Evolutionary conservation across 2,797 vertebrate genomes (phyloP), one percentile per base, ranked within the genome.

Genomic region (Anguilla obscura): DNA sequence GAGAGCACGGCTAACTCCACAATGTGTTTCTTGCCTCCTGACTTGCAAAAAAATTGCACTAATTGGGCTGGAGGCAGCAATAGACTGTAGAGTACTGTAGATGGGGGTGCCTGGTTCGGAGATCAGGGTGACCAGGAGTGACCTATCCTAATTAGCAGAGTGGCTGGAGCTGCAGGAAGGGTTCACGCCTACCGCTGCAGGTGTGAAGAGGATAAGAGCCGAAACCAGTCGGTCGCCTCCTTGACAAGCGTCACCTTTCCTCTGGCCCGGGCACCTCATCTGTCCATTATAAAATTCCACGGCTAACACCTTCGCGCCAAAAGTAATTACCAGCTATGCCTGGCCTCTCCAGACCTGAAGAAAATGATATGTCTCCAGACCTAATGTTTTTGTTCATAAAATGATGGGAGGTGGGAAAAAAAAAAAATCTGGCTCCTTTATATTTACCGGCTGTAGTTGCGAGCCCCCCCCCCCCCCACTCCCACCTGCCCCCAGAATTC

Each of bases 131-230:
- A 86, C 74, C 87, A 36, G 10, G 12, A 66, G 9, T 69, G 80
- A 87, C 69, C 87, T 74, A 79, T 87, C 69, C 84, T 91, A 91
- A 91, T 91, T 90, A 88, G 89, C 85, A 83, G 84, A 91, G 85
- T 27, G 85, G 86, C 71, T 58, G n/a, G 83, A 76, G 48, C 3
- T 74, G 54, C 86, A 82, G 74, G 83, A 84, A 76, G 86, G 88
- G 84, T 14, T 27, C 33, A 1, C 16, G 0, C 74, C 12, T 79
- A 33, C 33, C 33, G 40, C 16, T 79, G 69, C 84, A 84, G 36
- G 69, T 18, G 85, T 76, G 88, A 79, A 8, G 27, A 71, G 71
- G 40, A 6, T 82, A 66, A 86, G 88, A 89, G 69, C 76, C 71
- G 90, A 89, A 71, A 56, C 54, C 16, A 3, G 54, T 60, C 84